Conservation (phyloP, 2,113 vertebrate genomes). For the Isurus oxyrinchus region DNA sequence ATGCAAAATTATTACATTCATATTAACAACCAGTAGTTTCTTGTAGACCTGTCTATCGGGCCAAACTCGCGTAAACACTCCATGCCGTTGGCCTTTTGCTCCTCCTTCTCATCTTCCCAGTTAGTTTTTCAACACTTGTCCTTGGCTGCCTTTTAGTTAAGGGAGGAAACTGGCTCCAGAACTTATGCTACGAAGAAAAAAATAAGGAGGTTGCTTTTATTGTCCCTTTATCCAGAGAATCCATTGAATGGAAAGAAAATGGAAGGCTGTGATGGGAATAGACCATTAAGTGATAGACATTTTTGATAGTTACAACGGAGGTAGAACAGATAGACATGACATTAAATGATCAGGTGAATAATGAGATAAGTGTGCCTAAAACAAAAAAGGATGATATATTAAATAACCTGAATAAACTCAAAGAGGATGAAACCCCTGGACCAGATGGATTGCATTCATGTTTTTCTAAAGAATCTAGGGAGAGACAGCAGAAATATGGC, state of each 20-base stretch:
- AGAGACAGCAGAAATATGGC: too few species aligned
- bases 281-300: too few species aligned
- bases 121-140: neutral
- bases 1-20: neutral
- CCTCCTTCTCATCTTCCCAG: neutral
- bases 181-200: neutral
- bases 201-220: neutral
- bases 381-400: too few species aligned
- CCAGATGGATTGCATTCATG: too few species aligned
- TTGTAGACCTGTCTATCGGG: neutral
- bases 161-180: neutral
- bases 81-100: neutral
- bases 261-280: too few species aligned
- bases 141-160: neutral
- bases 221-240: neutral
- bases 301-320: too few species aligned
- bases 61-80: neutral
- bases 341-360: too few species aligned
- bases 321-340: too few species aligned
- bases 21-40: neutral
- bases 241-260: neutral
- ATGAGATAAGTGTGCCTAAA: too few species aligned
- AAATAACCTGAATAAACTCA: too few species aligned
- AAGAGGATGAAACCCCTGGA: too few species aligned
- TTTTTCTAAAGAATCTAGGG: too few species aligned